Percentiles rank a stretch among this genome's conserved stretches.
These are phyloP conservation scores for Lithophane leautieri DNA, from an alignment of 2,888 invertebrate genomes.

Conservation along the genomic window DNA sequence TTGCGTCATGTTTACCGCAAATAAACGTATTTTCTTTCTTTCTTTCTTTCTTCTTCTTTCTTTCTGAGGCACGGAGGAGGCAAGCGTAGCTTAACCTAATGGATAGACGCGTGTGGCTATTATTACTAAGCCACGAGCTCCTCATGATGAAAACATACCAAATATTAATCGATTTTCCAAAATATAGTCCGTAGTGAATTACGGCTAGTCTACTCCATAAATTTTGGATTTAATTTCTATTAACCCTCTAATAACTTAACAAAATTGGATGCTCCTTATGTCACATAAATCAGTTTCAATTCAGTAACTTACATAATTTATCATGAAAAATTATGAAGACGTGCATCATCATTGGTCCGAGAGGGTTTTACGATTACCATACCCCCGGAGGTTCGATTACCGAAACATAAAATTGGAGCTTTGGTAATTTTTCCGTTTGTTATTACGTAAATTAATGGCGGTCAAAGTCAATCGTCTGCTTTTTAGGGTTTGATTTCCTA, in stretches of 20 bases:
- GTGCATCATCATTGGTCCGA: neutral
- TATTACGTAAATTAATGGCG: neutral
- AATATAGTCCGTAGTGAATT: neutral
- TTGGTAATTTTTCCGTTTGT: neutral
- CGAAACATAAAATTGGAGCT: neutral
- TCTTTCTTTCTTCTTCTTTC: too few relatives aligned
- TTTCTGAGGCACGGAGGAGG: too few relatives aligned
- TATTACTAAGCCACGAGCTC: too few relatives aligned
- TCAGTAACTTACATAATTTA: conserved; percentile 23
- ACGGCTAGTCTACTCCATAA: neutral
- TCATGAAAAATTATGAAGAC: neutral
- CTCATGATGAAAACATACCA: neutral
- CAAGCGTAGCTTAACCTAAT: too few relatives aligned
- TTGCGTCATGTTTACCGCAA: too few relatives aligned
- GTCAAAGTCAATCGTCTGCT: neutral
- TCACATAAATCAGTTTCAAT: conserved; percentile 44
- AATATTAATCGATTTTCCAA: neutral
- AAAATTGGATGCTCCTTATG: conserved; percentile 23
- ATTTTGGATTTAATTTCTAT: conserved; percentile 18
- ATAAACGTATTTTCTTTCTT: too few relatives aligned
- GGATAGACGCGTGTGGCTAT: too few relatives aligned
- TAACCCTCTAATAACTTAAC: conserved; percentile 25
- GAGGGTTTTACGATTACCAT: neutral
- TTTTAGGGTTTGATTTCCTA: neutral
- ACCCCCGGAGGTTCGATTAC: neutral